phyloP scores from a whole-genome alignment of 2,888 invertebrate genomes.

The Brenthis ino region DNA sequence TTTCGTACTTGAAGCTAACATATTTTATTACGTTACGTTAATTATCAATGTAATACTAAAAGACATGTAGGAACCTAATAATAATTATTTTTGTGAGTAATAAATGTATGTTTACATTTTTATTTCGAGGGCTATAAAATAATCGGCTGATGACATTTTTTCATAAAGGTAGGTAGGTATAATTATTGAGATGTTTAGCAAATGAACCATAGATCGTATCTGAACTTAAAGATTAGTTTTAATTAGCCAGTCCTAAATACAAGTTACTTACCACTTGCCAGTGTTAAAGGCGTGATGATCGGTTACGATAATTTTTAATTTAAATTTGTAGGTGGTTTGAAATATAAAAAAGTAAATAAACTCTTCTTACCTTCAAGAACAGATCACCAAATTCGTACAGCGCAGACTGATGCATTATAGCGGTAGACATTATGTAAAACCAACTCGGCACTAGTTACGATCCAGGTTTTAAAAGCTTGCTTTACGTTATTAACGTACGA shows the following conservation, averaged over 20 bases:
- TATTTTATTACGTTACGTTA: conserved; percentile 8
- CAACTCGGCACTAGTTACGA: conserved; percentile 68
- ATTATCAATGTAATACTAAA: conserved; percentile 11
- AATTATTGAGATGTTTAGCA: background rate
- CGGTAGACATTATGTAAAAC: conserved; percentile 86
- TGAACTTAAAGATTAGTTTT: too few species aligned
- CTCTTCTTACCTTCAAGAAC: conserved; percentile 85
- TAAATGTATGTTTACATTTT: conserved; percentile 15
- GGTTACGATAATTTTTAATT: too few species aligned
- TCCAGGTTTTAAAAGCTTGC: conserved; percentile 64
- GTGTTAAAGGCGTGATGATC: too few species aligned
- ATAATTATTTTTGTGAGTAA: background rate
- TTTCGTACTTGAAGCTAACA: background rate
- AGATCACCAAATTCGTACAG: conserved; percentile 89
- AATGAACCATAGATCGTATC: background rate
- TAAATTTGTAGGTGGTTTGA: too few species aligned
- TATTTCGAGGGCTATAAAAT: background rate
- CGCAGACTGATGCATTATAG: conserved; percentile 89
- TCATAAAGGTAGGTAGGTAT: background rate
- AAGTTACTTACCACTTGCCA: too few species aligned
- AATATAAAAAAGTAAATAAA: conserved; percentile 12
- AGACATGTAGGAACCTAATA: conserved; percentile 12
- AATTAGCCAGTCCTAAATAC: too few species aligned
- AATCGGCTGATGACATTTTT: conserved; percentile 1
- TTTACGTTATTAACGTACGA: conserved; percentile 61